phyloP scores from a whole-genome alignment of 2,797 vertebrate species.

The Phalanger gymnotis region DNA sequence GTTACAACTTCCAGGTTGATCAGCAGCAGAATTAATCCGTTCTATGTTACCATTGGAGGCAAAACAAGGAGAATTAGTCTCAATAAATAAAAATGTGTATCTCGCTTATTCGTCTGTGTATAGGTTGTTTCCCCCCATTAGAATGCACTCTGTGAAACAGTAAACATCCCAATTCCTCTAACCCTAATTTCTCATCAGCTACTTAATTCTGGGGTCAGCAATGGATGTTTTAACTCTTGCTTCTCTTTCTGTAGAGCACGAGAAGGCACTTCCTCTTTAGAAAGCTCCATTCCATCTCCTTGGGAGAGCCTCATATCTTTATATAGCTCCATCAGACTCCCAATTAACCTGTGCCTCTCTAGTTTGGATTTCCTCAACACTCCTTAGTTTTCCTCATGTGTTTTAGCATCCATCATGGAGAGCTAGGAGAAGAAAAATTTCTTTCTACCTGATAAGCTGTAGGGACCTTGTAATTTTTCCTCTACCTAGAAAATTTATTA shows the following conservation, averaged over 20 bases:
- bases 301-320: background rate
- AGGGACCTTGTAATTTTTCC: background rate
- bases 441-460: background rate
- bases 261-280: background rate
- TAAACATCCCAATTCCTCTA: background rate
- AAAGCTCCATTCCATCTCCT: background rate
- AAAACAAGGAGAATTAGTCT: too few relatives aligned
- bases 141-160: background rate
- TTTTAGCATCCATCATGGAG: background rate
- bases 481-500: background rate
- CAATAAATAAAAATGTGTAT: background rate
- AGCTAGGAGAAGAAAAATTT: background rate
- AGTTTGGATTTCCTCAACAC: background rate
- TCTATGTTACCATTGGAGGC: too few relatives aligned
- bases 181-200: background rate
- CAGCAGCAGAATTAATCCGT: too few relatives aligned
- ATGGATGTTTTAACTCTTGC: background rate
- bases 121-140: background rate
- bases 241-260: background rate
- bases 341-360: background rate
- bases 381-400: background rate
- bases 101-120: background rate
- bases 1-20: too few relatives aligned
- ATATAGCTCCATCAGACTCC: background rate
- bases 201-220: background rate